Conservation (phyloP, 2,797 vertebrate species). For the Steatocranus sp. region DNA sequence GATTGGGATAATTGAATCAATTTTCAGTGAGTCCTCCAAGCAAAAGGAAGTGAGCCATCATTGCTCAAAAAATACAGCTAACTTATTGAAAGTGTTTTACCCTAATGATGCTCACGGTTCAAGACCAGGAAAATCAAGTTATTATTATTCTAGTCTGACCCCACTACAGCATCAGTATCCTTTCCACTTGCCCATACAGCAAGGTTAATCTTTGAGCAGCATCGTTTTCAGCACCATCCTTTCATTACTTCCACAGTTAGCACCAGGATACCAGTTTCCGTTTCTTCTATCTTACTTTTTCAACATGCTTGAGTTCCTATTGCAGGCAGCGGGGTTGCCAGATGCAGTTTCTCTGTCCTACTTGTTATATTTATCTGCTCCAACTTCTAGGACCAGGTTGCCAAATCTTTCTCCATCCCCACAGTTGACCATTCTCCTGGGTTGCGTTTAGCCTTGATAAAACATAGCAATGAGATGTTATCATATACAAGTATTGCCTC, state of each 20-base stretch:
- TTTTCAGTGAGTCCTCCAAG: not conserved
- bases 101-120: accelerated
- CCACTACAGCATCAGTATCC: not conserved
- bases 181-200: not conserved
- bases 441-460: not conserved
- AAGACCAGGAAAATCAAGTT: not conserved
- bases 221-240: not conserved
- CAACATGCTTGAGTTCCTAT: not conserved
- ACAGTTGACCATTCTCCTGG: not conserved
- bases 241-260: not conserved
- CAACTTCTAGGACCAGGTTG: not conserved
- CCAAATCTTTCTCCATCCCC: not conserved
- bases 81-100: not conserved
- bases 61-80: not conserved
- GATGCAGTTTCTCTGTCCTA: not conserved
- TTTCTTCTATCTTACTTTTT: not conserved
- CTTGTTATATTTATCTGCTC: not conserved
- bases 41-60: not conserved
- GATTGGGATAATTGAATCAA: not conserved
- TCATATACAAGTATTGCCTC: not conserved
- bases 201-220: not conserved
- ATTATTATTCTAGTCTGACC: not conserved
- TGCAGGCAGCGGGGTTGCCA: not conserved
- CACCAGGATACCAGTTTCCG: not conserved
- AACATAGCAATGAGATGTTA: not conserved